phyloP scores from a whole-genome alignment of 2,888 invertebrate genomes.

The Synergus gifuensis region DNA sequence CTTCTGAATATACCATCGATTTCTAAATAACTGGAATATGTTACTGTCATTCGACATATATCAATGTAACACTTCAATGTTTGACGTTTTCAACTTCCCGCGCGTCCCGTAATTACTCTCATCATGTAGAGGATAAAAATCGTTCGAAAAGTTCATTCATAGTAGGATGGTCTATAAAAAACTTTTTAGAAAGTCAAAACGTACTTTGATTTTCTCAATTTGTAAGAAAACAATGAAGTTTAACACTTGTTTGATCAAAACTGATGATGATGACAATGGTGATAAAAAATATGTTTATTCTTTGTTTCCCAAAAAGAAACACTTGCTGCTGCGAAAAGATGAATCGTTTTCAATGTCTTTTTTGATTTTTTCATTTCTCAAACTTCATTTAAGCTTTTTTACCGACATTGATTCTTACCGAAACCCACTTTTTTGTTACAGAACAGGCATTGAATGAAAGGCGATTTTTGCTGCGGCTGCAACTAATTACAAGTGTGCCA shows the following conservation, averaged over 20 bases:
- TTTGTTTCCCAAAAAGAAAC: too few relatives aligned
- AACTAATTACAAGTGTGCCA: background rate
- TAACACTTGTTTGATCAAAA: too few relatives aligned
- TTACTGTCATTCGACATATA: background rate
- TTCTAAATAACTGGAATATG: background rate
- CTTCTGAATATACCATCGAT: slow-evolving; percentile 2
- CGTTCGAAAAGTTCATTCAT: background rate
- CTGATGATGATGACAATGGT: too few relatives aligned
- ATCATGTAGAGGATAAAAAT: background rate
- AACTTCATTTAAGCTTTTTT: background rate
- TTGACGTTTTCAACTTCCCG: background rate
- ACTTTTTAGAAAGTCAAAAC: too few relatives aligned
- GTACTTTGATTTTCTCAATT: too few relatives aligned
- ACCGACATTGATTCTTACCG: background rate
- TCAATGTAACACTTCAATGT: background rate
- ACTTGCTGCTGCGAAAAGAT: too few relatives aligned
- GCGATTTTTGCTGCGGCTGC: background rate
- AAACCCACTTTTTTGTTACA: background rate
- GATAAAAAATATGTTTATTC: too few relatives aligned
- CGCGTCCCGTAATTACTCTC: background rate
- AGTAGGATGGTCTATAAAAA: background rate
- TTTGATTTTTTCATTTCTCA: too few relatives aligned
- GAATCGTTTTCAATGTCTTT: too few relatives aligned
- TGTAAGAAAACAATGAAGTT: too few relatives aligned
- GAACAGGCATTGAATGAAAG: background rate